phyloP scores from a whole-genome alignment of 2,113 vertebrate genomes.

The Antechinus stuartii region DNA sequence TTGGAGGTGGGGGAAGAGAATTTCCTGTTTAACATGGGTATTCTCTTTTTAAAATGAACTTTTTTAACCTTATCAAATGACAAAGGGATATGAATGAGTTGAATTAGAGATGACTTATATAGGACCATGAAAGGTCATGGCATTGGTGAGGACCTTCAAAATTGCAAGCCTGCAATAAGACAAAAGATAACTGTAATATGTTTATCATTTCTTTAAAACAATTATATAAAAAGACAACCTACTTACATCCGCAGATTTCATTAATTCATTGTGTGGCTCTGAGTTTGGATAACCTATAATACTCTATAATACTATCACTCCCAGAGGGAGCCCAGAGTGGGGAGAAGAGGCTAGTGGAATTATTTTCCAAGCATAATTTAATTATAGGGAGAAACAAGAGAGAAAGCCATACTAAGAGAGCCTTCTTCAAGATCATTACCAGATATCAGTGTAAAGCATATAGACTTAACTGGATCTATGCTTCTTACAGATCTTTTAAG shows the following conservation, averaged over 20 bases:
- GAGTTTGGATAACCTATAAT: slow-evolving; percentile 69
- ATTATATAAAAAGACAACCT: slow-evolving; percentile 53
- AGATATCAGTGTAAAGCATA: slow-evolving; percentile 73
- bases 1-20: neutral
- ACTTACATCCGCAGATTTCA: slow-evolving; percentile 43
- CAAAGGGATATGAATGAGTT: slow-evolving; percentile 8
- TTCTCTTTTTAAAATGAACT: neutral
- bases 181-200: slow-evolving; percentile 7
- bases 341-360: slow-evolving; percentile 33
- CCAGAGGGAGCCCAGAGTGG: slow-evolving; percentile 72
- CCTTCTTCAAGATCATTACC: slow-evolving; percentile 71
- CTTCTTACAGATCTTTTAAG: slow-evolving; percentile 49
- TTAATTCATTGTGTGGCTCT: slow-evolving; percentile 48
- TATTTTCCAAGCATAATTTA: slow-evolving; percentile 78
- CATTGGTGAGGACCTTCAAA: neutral
- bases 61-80: slow-evolving; percentile 19
- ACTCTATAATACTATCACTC: slow-evolving; percentile 69
- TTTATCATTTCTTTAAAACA: slow-evolving; percentile 20
- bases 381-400: slow-evolving; percentile 73
- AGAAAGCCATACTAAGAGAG: slow-evolving; percentile 62
- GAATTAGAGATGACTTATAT: slow-evolving; percentile 38
- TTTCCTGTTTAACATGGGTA: neutral
- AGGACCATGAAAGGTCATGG: slow-evolving; percentile 13
- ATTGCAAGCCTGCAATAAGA: slow-evolving; percentile 20
- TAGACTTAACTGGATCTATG: slow-evolving; percentile 67